Base-by-base conservation (phyloP, 2,797 vertebrate species). In the Phoxinus dragarum region DNA sequence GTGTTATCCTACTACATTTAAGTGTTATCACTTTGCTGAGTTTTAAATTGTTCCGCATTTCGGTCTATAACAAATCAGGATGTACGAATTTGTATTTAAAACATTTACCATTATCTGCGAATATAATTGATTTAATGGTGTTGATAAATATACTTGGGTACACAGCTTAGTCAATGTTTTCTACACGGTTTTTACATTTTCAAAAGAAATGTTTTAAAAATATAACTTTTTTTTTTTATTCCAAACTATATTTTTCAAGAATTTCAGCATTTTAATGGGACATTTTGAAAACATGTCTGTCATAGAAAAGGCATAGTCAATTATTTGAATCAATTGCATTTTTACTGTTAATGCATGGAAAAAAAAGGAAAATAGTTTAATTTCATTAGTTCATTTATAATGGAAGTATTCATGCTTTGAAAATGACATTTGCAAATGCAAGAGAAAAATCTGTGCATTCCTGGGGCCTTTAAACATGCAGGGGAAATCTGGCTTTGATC, bases 21-120 rank as follows among this genome's bases (percentile, higher is more conserved):
- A 31, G 44, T 38, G 38, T 19, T 4, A 77, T 8, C 1, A 10
- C 5, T 40, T 61, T 36, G 68, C 19, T 23, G 19, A 0, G 0
- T n/a, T 74, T 54, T 31, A 44, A 79, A 84, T 59, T n/a, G 42
- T 85, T 87, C 78, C 79, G 71, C 86, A 16, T 68, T 27, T 54
- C n/a, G 40, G 12, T 6, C 5, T 49, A 11, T 54, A 42, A 17
- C 23, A 68, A 69, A 23, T 69, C 61, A 19, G 31, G 61, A 69
- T 54, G 19, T 69, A n/a, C 9, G 59, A 49, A 49, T 49, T 17
- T 17, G 16, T 17, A 49, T 17, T 49, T 49, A 17, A 17, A 17
- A 6, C 47, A 5, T 59, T 14, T 19, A 16, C 0, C 21, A n/a
- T 2, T 40, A 40, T 17, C 14, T 47, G 14, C 16, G 10, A 47